Evolutionary conservation across 2,797 vertebrate species (phyloP), one percentile per base, ranked within the genome.

Genomic region (Phylloscopus collybita): DNA sequence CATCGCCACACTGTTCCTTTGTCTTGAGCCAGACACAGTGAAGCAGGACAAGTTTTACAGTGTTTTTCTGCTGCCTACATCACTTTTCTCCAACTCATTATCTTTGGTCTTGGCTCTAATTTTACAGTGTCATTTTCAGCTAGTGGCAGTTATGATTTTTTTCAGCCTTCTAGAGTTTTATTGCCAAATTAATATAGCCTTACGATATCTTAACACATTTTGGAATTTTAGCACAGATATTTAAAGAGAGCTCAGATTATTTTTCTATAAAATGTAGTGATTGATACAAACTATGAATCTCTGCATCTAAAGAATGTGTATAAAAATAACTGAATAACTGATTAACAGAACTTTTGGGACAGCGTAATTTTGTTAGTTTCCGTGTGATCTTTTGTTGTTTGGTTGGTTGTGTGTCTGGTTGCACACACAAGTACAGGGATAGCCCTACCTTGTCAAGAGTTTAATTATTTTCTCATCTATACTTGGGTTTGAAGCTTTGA

Each of bases 391-490:
- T 70, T 84, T 94, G 67, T 67, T 82, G 49, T 80, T 73, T 64
- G 62, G 17, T 27, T 64, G 47, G 18, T 78, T 94, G 59, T 75
- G 47, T 85, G 50, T 30, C 54, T 64, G 82, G 84, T 76, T 40
- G 13, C 49, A 70, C 42, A 29, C 42, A 61, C 45, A 61, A 65
- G 80, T 90, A 91, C 40, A 85, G 60, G 73, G 18, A 61, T 87
- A 88, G 83, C 80, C 56, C 59, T 19, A 30, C 29, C 88, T 96
- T 97, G 86, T 95, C 94, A 86, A 70, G 65, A 90, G 80, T 96
- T 95, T 94, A 96, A 98, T 97, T 97, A 97, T 96, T 98, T 97
- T 97, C 95, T 97, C 94, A 97, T 97, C 97, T 95, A 87, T 64
- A 67, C 80, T 88, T 94, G 87, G 86, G 92, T 97, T 95, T 94